phyloP scores from a whole-genome alignment of 2,888 invertebrate genomes.

The Trypoxylon attenuatum region DNA sequence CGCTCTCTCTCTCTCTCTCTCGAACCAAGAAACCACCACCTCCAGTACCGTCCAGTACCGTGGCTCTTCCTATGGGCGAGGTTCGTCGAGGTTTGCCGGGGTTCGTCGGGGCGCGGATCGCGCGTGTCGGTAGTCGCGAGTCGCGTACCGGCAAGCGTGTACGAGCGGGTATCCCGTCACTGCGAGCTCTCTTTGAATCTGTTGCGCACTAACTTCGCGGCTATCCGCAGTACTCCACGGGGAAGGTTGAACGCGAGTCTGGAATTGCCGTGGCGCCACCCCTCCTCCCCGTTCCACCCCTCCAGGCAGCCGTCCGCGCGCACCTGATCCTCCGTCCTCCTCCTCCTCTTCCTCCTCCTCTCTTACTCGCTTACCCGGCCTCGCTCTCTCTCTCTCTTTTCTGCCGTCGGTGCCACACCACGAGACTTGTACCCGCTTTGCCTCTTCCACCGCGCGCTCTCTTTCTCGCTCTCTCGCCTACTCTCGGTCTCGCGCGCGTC shows the following conservation, averaged over 20 bases:
- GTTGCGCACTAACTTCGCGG: slow-evolving; percentile 65
- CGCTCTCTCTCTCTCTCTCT: slow-evolving; percentile 17
- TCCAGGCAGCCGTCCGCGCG: slow-evolving; percentile 5
- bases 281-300: slow-evolving; percentile 58
- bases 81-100: no score
- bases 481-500: slow-evolving; percentile 58
- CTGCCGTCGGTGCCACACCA: slow-evolving; percentile 40
- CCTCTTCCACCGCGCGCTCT: slow-evolving; percentile 53
- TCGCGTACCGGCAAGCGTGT: no score
- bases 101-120: no score
- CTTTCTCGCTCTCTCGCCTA: slow-evolving; percentile 69
- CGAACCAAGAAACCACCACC: no score
- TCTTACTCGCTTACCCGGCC: slow-evolving; percentile 23
- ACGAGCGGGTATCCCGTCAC: slow-evolving; percentile 19
- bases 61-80: no score
- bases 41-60: no score
- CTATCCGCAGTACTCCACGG: slow-evolving; percentile 64
- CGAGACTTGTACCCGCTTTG: slow-evolving; percentile 29
- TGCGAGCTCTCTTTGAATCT: slow-evolving; percentile 56
- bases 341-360: slow-evolving; percentile 49
- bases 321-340: slow-evolving; percentile 45
- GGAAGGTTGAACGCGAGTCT: slow-evolving; percentile 72
- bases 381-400: slow-evolving; percentile 34
- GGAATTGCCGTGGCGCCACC: slow-evolving; percentile 74
- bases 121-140: no score